phyloP scores from a whole-genome alignment of 1,140 invertebrate genomes.

The Lordiphosa clarofinis region DNA sequence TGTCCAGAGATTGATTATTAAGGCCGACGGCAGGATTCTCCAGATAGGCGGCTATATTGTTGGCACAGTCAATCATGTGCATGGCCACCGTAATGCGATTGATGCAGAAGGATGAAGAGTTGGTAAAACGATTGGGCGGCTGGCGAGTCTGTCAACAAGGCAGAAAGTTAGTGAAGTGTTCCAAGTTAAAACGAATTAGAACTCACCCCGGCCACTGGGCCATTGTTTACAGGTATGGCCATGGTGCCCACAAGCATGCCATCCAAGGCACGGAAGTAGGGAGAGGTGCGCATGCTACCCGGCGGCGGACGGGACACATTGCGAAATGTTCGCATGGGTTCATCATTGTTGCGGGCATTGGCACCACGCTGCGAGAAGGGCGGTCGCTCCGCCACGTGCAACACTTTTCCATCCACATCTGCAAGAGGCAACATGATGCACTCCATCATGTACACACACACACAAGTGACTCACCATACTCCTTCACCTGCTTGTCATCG shows the following conservation, averaged over 20 bases:
- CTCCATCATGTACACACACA: not conserved
- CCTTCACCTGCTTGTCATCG: conserved; percentile 92
- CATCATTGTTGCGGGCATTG: conserved; percentile 75
- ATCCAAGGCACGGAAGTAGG: conserved; percentile 71
- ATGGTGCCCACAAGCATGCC: conserved; percentile 82
- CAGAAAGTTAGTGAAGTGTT: not conserved
- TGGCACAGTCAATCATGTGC: conserved; percentile 78
- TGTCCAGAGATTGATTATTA: conserved; percentile 73
- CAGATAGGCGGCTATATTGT: conserved; percentile 77
- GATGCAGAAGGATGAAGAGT: conserved; percentile 77
- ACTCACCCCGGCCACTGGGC: conserved; percentile 46
- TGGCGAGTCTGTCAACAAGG: conserved; percentile 30
- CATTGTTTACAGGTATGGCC: conserved; percentile 80
- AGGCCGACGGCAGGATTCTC: conserved; percentile 75
- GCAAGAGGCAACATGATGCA: conserved; percentile 14
- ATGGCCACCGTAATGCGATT: conserved; percentile 78
- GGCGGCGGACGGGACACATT: conserved; percentile 59
- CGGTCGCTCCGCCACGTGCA: conserved; percentile 95
- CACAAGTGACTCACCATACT: conserved; percentile 87
- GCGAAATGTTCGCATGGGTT: conserved; percentile 61
- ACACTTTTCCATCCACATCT: conserved; percentile 95
- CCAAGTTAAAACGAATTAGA: not conserved
- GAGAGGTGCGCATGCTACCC: conserved; percentile 69
- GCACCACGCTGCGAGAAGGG: conserved; percentile 81
- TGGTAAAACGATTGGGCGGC: conserved; percentile 56